phyloP scores from a whole-genome alignment of 2,888 invertebrate genomes.

The Rhamphomyia laevipes region DNA sequence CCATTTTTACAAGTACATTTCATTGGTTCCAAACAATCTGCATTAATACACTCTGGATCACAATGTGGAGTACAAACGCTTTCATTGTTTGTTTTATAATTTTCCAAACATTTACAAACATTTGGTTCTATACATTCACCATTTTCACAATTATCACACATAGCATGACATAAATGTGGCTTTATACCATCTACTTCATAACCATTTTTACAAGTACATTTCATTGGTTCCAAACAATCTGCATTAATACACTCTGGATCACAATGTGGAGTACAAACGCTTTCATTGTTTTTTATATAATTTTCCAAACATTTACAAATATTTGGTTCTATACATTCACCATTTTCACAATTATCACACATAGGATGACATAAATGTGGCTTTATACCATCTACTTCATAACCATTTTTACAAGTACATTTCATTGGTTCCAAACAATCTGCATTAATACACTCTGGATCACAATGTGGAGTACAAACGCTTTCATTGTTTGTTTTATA shows the following conservation, averaged over 20 bases:
- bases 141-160: too few species aligned
- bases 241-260: conserved; percentile 17
- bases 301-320: conserved; percentile 43
- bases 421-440: conserved; percentile 29
- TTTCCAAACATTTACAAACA: too few species aligned
- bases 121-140: too few species aligned
- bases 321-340: conserved; percentile 46
- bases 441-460: conserved; percentile 17
- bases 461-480: too few species aligned
- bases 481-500: too few species aligned
- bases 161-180: too few species aligned
- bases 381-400: background rate
- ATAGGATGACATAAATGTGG: too few species aligned
- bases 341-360: too few species aligned
- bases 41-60: conserved; percentile 14
- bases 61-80: conserved; percentile 42
- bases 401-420: conserved; percentile 35
- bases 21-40: conserved; percentile 29
- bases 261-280: too few species aligned
- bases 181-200: conserved; percentile 12
- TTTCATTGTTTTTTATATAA: too few species aligned
- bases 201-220: conserved; percentile 34
- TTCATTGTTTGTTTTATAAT: background rate
- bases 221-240: conserved; percentile 28
- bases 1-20: conserved; percentile 33